Evolutionary conservation across 2,888 invertebrate genomes (phyloP).

Genomic region (Ferrisia virgata): DNA sequence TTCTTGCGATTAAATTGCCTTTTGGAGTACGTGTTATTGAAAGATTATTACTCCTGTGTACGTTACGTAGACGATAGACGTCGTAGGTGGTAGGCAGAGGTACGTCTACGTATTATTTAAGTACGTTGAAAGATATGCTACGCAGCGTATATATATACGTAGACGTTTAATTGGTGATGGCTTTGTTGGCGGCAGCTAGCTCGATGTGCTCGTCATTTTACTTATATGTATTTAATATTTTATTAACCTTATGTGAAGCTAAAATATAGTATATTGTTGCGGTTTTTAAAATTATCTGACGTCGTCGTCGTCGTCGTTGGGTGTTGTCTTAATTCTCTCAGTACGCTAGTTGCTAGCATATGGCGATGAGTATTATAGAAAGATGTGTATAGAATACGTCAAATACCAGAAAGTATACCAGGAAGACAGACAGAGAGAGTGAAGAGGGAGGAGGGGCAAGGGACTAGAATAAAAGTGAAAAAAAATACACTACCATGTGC

Average conservation of each 20-base stretch:
- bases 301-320: not conserved
- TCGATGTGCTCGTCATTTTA: not conserved
- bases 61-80: not conserved
- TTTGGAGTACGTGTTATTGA: slow-evolving; percentile 8
- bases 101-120: no score
- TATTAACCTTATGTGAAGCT: not conserved
- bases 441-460: no score
- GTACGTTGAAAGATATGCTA: no score
- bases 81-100: not conserved
- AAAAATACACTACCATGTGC: no score
- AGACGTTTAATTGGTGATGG: not conserved
- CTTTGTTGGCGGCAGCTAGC: not conserved
- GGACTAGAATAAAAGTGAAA: no score
- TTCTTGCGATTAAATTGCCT: slow-evolving; percentile 23
- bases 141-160: no score
- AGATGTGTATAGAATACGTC: no score
- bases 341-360: no score
- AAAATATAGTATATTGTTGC: not conserved
- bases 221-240: not conserved
- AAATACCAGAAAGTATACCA: no score
- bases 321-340: no score
- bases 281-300: not conserved
- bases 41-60: not conserved
- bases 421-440: no score
- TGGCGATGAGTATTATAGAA: no score